phyloP scores from a whole-genome alignment of 2,797 vertebrate genomes.

The Pangasius sanitwongsei region DNA sequence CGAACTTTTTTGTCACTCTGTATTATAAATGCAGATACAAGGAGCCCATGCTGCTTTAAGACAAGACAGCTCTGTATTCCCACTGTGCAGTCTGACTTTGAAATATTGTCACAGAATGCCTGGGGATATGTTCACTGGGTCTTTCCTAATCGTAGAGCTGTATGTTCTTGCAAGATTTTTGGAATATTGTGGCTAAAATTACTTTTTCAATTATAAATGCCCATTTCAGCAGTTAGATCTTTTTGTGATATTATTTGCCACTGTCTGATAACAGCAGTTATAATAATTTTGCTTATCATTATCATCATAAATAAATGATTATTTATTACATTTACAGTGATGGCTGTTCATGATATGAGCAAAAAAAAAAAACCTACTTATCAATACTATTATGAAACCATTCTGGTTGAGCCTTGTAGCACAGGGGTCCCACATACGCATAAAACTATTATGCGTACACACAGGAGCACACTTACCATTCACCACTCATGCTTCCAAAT shows the following conservation, averaged over 20 bases:
- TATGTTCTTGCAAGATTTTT: not conserved
- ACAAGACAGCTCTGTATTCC: not conserved
- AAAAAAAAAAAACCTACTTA: not conserved
- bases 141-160: not conserved
- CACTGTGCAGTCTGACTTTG: conserved; percentile 10
- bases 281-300: not conserved
- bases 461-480: not conserved
- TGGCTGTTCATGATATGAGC: not conserved
- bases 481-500: not conserved
- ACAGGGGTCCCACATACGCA: not conserved
- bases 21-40: conserved; percentile 15
- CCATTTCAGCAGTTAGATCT: not conserved
- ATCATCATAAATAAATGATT: too few relatives aligned
- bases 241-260: not conserved
- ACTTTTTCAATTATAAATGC: not conserved
- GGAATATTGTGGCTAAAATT: not conserved
- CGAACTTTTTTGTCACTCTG: conserved; percentile 1
- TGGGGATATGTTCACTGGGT: not conserved
- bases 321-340: not conserved
- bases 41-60: conserved; percentile 4
- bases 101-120: conserved; percentile 4
- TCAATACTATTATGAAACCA: not conserved
- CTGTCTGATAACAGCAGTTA: not conserved
- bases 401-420: not conserved
- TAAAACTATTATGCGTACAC: not conserved